Percentiles rank a stretch among this genome's conserved stretches.
These are phyloP conservation scores for Merluccius polli DNA, from an alignment of 2,797 vertebrate genomes.

Conservation along the genomic window DNA sequence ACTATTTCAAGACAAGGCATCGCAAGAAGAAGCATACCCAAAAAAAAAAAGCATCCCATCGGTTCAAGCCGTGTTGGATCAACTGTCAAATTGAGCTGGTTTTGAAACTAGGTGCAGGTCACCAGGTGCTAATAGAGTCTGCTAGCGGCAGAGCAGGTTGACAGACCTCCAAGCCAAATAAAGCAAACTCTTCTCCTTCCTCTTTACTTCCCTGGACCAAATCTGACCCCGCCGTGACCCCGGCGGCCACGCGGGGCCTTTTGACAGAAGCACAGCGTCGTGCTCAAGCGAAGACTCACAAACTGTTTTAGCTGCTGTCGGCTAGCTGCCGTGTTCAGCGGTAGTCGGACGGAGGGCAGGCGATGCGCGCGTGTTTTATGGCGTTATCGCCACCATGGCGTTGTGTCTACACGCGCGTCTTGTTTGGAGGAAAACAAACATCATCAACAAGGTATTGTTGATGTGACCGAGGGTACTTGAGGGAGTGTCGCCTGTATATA, in stretches of 20 bases:
- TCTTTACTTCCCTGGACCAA: slow-evolving; percentile 14
- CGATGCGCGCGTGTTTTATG: slow-evolving; percentile 40
- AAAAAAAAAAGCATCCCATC: not conserved
- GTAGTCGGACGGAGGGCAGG: slow-evolving; percentile 24
- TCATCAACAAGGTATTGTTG: no score
- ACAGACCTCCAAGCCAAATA: slow-evolving; percentile 26
- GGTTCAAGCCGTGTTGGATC: no score
- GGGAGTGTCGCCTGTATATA: no score
- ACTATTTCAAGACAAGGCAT: not conserved
- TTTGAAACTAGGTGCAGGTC: slow-evolving; percentile 65
- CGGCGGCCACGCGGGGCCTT: slow-evolving; percentile 58
- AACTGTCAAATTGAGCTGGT: no score
- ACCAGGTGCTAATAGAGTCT: slow-evolving; percentile 32
- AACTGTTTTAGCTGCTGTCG: slow-evolving; percentile 26
- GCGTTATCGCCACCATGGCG: not conserved
- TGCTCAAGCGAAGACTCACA: slow-evolving; percentile 58
- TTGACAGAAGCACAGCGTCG: slow-evolving; percentile 67
- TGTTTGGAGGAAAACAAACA: not conserved
- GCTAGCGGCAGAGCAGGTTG: slow-evolving; percentile 8
- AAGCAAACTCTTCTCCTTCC: slow-evolving; percentile 12
- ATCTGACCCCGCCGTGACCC: slow-evolving; percentile 54
- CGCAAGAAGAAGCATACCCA: not conserved
- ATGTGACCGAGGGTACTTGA: no score
- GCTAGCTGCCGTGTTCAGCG: no score
- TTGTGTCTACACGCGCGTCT: no score